Percentiles rank a stretch among this genome's conserved stretches.
Evolutionary conservation across 1,140 invertebrate genomes (phyloP).

Genomic region (Drosophila hydei): DNA sequence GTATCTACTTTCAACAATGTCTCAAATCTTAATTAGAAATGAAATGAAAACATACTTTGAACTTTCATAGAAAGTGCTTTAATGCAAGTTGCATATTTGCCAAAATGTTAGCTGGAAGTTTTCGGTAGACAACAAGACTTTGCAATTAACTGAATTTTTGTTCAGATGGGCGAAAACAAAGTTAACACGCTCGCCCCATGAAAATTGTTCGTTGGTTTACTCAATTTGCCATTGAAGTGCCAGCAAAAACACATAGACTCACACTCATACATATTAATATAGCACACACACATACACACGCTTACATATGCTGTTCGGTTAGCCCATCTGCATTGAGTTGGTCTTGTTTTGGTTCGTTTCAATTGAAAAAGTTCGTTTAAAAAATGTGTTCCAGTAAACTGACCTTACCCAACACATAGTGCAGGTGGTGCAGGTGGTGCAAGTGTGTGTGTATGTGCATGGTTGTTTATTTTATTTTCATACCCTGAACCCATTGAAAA

Average conservation of each 20-base stretch:
- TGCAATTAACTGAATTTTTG: slow-evolving; percentile 42
- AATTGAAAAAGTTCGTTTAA: slow-evolving; percentile 31
- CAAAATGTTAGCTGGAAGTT: background rate
- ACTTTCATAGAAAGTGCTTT: background rate
- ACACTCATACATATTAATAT: background rate
- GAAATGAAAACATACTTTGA: background rate
- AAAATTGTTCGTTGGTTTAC: slow-evolving; percentile 41
- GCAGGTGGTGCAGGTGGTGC: background rate
- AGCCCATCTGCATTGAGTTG: slow-evolving; percentile 7
- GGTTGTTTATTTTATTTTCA: slow-evolving; percentile 5
- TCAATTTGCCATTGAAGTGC: slow-evolving; percentile 44
- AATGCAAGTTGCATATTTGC: background rate
- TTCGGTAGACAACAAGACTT: slow-evolving; percentile 31
- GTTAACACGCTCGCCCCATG: slow-evolving; percentile 40
- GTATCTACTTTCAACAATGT: no score
- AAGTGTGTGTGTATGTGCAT: background rate
- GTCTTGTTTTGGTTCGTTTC: slow-evolving; percentile 23
- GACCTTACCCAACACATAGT: slow-evolving; percentile 60
- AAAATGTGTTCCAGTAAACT: slow-evolving; percentile 31
- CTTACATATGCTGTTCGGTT: background rate
- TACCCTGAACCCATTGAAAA: no score
- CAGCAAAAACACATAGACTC: background rate
- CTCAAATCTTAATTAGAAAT: background rate
- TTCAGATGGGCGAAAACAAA: slow-evolving; percentile 34
- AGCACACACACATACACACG: background rate